Base-by-base conservation (phyloP, 1,140 invertebrate genomes). In the Lucilia cuprina region DNA sequence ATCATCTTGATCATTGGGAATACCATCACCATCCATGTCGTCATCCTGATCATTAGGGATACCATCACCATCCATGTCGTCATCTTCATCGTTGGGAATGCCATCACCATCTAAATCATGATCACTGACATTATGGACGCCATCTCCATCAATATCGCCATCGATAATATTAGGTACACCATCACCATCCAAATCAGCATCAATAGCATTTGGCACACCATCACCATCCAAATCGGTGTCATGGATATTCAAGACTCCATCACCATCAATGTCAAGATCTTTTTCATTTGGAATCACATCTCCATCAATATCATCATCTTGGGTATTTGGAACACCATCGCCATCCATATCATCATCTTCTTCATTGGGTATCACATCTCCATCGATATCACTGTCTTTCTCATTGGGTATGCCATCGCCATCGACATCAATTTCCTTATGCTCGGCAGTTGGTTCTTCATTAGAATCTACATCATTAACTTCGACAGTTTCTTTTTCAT, bases 1-100 rank as follows among this genome's bases (percentile, higher is more conserved):
- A 50, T 90, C 88, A 70, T 90, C 89, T 74, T 91, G 88, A 78
- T 88, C 87, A 84, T 91, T 90, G 17, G 89, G 88, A 83, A 89
- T 89, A 85, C 89, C 91, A 87, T 91, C 90, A 86, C 92, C 91
- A 86, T 92, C 91, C 30, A 88, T 91, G 84, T 90, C 90, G 84
- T 91, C 91, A 85, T 92, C 89, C 82, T 89, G 86, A 21, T 88
- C 87, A 86, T 89, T 89, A 9, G 88, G 88, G 85, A 89, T 89
- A 74, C 88, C 88, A 85, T 89, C 88, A 75, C 88, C 88, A 86
- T 89, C 88, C 19, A 89, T 89, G 65, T 89, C 88, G 82, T 89
- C 88, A 82, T 89, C 88, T 83, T 89, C 85, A 35, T 88, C 86
- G 86, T 89, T 89, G 19, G 88, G 88, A 84, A 89, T 89, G 86